Conservation (phyloP, 2,113 vertebrate species). For the Calypte anna region DNA sequence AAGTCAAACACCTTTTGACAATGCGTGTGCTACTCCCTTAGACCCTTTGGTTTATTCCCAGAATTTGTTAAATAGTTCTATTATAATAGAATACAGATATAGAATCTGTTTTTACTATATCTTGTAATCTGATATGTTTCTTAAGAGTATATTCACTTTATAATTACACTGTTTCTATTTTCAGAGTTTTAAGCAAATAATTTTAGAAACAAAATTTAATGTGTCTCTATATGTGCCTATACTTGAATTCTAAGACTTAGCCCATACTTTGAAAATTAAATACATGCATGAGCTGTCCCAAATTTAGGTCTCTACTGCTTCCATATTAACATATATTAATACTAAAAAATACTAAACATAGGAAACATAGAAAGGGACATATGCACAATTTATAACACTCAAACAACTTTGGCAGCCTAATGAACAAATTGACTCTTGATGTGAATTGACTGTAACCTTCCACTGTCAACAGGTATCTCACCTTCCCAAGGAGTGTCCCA, state of each 20-base stretch:
- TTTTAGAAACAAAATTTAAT: not conserved
- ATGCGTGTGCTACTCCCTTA: not conserved
- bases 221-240: not conserved
- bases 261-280: not conserved
- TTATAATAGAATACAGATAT: not conserved
- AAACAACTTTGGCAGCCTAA: not conserved
- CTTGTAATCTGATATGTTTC: not conserved
- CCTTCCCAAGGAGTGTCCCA: not conserved
- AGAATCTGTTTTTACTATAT: not conserved
- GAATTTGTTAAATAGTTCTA: not conserved
- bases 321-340: not conserved
- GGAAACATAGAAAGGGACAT: not conserved
- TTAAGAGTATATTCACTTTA: not conserved
- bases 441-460: not conserved
- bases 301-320: not conserved
- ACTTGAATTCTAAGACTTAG: not conserved
- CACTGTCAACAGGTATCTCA: not conserved
- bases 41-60: not conserved
- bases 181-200: not conserved
- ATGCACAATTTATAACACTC: not conserved
- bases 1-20: not conserved
- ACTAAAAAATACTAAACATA: too few species aligned
- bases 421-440: not conserved
- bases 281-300: fast-evolving
- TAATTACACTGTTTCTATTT: not conserved